These are phyloP conservation scores for Brienomyrus longianalis DNA, from an alignment of 2,113 vertebrate genomes.

Conservation along the genomic window DNA sequence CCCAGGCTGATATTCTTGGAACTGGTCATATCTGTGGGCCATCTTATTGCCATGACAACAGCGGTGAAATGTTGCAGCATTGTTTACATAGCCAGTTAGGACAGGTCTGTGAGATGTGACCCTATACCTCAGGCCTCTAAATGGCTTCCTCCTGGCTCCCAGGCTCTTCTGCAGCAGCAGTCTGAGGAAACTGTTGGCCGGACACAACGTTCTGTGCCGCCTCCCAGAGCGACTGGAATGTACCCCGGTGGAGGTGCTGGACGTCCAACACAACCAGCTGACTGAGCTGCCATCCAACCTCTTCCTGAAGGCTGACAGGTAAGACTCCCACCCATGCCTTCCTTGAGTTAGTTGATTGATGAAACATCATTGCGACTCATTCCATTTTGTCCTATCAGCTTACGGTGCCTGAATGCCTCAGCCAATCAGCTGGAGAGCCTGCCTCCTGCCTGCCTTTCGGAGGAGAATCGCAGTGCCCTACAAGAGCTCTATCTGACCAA, in stretches of 20 bases:
- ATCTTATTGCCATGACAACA: background rate
- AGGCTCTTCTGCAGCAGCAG: constrained; percentile 85
- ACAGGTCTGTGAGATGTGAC: background rate
- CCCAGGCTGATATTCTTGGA: background rate
- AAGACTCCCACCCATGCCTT: background rate
- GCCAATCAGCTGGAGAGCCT: constrained; percentile 92
- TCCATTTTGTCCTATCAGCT: constrained; percentile 54
- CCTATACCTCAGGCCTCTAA: background rate
- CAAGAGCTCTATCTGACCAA: constrained; percentile 95
- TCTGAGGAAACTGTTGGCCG: constrained; percentile 82
- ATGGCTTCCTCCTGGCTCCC: constrained; percentile 27
- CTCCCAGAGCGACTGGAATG: constrained; percentile 84
- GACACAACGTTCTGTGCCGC: constrained; percentile 77
- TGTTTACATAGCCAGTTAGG: background rate
- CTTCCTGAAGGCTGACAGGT: constrained; percentile 90
- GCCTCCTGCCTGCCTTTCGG: constrained; percentile 85
- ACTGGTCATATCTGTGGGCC: background rate
- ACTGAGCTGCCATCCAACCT: constrained; percentile 82
- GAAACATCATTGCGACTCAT: background rate
- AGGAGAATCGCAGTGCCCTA: constrained; percentile 83
- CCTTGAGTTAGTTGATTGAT: background rate
- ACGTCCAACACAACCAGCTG: constrained; percentile 91
- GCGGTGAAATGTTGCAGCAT: background rate
- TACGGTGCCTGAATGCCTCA: constrained; percentile 87
- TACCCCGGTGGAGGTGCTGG: constrained; percentile 82